Conservation (phyloP, 2,888 invertebrate genomes). For the Odontocolon sp. region DNA sequence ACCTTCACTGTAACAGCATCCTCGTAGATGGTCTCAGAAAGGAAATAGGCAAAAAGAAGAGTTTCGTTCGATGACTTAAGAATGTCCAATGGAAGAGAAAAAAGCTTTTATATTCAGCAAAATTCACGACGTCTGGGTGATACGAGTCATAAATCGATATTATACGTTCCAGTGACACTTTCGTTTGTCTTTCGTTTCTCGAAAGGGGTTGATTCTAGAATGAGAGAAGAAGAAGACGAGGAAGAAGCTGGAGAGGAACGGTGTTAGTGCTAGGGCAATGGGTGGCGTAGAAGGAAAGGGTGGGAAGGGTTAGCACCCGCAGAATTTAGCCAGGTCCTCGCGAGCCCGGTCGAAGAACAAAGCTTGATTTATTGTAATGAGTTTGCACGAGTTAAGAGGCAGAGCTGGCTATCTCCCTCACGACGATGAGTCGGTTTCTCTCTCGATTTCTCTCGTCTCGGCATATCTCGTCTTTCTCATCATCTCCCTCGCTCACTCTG, state of each 20-base stretch:
- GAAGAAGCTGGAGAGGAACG: conserved; percentile 38
- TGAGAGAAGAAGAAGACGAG: conserved; percentile 49
- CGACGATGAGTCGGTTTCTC: conserved; percentile 41
- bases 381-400: conserved; percentile 81
- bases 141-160: conserved; percentile 29
- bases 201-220: conserved; percentile 40
- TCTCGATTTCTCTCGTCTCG: conserved; percentile 35
- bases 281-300: conserved; percentile 48
- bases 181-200: conserved; percentile 59
- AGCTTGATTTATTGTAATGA: conserved; percentile 82
- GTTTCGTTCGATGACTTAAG: neutral
- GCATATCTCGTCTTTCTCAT: conserved; percentile 28
- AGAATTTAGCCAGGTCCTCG: too few relatives aligned
- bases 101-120: neutral
- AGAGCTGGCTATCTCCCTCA: conserved; percentile 57
- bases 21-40: too few relatives aligned
- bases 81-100: neutral
- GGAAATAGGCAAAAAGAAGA: too few relatives aligned
- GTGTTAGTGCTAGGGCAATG: conserved; percentile 20
- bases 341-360: conserved; percentile 80
- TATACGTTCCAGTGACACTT: conserved; percentile 38
- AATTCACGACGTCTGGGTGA: neutral
- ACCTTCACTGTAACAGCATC: too few relatives aligned
- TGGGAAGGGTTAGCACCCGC: conserved; percentile 73
- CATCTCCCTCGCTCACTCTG: conserved; percentile 43